Conservation (phyloP, 2,113 vertebrate species). For the Bambusicola thoracicus region DNA sequence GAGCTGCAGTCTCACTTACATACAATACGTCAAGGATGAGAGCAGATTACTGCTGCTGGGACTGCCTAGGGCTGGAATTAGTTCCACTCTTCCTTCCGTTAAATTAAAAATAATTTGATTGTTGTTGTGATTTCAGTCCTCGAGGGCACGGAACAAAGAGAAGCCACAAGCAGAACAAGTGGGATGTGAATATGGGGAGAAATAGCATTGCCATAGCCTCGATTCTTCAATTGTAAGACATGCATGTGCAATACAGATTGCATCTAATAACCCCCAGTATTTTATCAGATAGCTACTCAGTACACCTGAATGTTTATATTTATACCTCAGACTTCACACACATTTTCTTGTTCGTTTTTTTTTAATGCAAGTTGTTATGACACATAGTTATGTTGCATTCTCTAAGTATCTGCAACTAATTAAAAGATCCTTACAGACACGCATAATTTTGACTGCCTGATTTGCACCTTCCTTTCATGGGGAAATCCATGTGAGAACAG, state of each 20-base stretch:
- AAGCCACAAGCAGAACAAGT: neutral
- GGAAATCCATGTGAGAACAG: neutral
- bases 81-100: neutral
- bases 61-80: slow-evolving; percentile 26
- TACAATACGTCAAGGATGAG: neutral
- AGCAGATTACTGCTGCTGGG: neutral
- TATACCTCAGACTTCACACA: neutral
- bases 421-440: neutral
- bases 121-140: neutral
- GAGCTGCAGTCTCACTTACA: neutral
- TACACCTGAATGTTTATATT: neutral
- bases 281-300: neutral
- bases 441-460: neutral
- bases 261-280: neutral
- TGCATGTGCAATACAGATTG: neutral
- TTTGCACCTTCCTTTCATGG: neutral
- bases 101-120: neutral
- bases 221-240: neutral
- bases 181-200: neutral
- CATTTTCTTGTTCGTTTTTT: neutral
- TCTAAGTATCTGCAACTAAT: neutral
- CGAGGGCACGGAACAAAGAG: neutral
- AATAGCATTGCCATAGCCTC: neutral
- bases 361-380: neutral
- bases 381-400: neutral